phyloP scores from a whole-genome alignment of 2,888 invertebrate genomes.

The Dryadula phaetusa region DNA sequence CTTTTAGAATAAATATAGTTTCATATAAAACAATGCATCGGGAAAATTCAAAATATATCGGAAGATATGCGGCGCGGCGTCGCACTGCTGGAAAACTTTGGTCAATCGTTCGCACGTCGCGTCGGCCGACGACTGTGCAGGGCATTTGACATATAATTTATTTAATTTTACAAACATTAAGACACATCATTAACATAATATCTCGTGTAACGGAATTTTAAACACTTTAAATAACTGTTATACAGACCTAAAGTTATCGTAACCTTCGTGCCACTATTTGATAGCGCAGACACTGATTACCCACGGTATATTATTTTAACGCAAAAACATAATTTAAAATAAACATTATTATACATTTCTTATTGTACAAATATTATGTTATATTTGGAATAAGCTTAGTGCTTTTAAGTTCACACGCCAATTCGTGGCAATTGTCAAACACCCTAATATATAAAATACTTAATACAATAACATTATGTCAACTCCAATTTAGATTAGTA shows the following conservation, averaged over 20 bases:
- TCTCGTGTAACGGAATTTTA: conserved; percentile 5
- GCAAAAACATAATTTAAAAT: background rate
- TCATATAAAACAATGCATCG: conserved; percentile 74
- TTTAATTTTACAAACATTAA: conserved; percentile 5
- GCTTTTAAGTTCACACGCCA: conserved; percentile 15
- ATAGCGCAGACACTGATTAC: conserved; percentile 15
- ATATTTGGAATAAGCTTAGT: conserved; percentile 19
- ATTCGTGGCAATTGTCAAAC: conserved; percentile 14
- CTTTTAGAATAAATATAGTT: conserved; percentile 77
- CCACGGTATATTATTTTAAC: background rate
- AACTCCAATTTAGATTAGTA: background rate
- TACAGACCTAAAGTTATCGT: conserved; percentile 18
- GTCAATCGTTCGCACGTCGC: conserved; percentile 62
- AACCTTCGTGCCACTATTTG: conserved; percentile 20
- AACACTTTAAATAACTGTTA: conserved; percentile 20
- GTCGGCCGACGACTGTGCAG: conserved; percentile 41
- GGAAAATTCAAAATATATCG: conserved; percentile 66
- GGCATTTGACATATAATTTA: conserved; percentile 50
- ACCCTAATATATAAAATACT: conserved; percentile 20
- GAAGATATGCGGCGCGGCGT: conserved; percentile 51
- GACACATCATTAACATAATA: background rate
- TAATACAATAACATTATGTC: conserved; percentile 10
- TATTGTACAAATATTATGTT: background rate
- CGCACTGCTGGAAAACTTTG: conserved; percentile 71
- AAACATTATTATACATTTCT: conserved; percentile 14